Evolutionary conservation across 2,113 vertebrate genomes (phyloP).

Genomic region (Marmota monax): DNA sequence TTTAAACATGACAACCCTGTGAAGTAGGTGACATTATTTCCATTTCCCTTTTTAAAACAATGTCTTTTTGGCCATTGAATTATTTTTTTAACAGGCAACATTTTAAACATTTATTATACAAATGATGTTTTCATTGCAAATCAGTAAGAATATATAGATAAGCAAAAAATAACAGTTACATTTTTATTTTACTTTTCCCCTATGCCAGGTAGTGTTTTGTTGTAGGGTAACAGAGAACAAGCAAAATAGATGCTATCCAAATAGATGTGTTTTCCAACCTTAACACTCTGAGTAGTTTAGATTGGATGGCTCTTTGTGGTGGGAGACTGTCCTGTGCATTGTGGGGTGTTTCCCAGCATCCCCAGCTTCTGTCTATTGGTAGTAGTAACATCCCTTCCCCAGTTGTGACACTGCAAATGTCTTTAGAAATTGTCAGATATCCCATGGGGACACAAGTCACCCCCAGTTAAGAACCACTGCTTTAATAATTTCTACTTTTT

Average conservation of each 20-base stretch:
- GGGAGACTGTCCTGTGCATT: no score
- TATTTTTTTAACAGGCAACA: conserved; percentile 18
- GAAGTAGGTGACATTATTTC: neutral
- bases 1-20: neutral
- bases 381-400: neutral
- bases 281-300: neutral
- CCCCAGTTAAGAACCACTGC: neutral
- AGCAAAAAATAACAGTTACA: neutral
- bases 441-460: neutral
- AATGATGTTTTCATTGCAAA: conserved; percentile 42
- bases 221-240: neutral
- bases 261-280: neutral
- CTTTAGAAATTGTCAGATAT: neutral
- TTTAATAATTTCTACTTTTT: conserved; percentile 26
- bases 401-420: neutral
- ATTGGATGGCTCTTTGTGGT: neutral
- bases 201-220: neutral
- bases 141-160: conserved; percentile 52
- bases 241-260: neutral
- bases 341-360: neutral
- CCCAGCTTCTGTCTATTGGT: neutral
- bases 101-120: neutral
- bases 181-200: conserved; percentile 4
- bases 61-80: conserved; percentile 2
- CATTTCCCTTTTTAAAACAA: neutral